Evolutionary conservation across 2,888 invertebrate species (phyloP).

Genomic region (Agrypnus murinus): DNA sequence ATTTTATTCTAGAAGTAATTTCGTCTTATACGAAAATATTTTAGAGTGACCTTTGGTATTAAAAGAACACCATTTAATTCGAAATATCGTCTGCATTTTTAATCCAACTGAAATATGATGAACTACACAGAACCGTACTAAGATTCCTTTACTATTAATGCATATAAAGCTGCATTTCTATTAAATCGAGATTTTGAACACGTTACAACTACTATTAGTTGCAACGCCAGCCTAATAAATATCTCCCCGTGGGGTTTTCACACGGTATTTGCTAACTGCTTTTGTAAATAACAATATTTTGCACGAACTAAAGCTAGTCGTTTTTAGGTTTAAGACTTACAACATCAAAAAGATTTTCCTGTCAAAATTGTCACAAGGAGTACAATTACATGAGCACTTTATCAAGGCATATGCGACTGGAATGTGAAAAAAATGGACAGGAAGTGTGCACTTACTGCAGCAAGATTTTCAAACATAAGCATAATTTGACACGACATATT

Average conservation of each 20-base stretch:
- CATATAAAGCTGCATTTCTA: constrained; percentile 2
- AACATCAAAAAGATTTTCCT: constrained; percentile 58
- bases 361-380: constrained; percentile 73
- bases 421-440: constrained; percentile 74
- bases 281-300: background rate
- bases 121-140: too few species aligned
- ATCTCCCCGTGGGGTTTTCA: background rate
- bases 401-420: constrained; percentile 73
- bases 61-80: too few species aligned
- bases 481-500: constrained; percentile 57
- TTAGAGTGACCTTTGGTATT: too few species aligned
- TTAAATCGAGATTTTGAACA: too few species aligned
- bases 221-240: background rate
- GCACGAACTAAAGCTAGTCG: background rate
- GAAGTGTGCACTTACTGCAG: constrained; percentile 73
- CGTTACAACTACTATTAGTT: too few species aligned
- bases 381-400: constrained; percentile 75
- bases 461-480: constrained; percentile 52
- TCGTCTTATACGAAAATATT: too few species aligned
- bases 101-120: background rate
- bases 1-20: too few species aligned
- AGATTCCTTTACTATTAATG: too few species aligned
- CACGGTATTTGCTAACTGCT: background rate
- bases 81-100: too few species aligned
- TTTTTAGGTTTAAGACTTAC: background rate